Base-by-base conservation (phyloP, 2,797 vertebrate genomes). In the Etheostoma nigrum region DNA sequence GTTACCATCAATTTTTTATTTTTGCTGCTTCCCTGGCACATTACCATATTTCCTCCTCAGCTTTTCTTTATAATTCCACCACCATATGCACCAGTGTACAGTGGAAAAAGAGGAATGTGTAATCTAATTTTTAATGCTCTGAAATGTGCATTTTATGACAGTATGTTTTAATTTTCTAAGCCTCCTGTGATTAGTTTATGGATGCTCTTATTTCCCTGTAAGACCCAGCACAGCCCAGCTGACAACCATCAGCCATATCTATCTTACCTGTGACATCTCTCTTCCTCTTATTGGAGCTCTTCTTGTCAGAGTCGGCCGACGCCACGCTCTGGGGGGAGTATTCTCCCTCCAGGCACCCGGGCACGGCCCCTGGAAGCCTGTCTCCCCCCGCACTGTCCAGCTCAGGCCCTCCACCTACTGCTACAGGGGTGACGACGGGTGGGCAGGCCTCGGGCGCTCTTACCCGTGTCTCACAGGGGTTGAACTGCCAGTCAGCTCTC, bases 201-300 rank as follows among this genome's bases (percentile, higher is more conserved):
- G 6, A 36, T 19, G 19, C 44, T 58, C 49, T 48, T 21, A 16
- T 71, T 58, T 48, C 54, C 65, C 55, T 10, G 21, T 53, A 40
- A 55, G 63, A 68, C 36, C 47, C 58, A 58, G 51, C 68, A 66
- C 42, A 65, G 54, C 36, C 51, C 58, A 58, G 44, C 68, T 68
- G 45, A 67, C 58, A 45, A 7, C 65, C 72, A 65, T 23, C 21
- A 23, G 21, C 21, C 21, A 23, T 1, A 23, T 72, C 70, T 8
- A 10, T 67, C 52, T 94, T 96, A 99, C 98, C 97, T 97, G 97
- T 88, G 45, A 88, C 91, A 48, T 97, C 97, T 89, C 96, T 96
- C 95, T 95, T 98, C 76, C 96, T 92, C 86, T 95, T 93, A 21
- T 19, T 94, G 90, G 93, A 81, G 19, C 95, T 85, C 89, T 97